Evolutionary conservation across 2,888 invertebrate species (phyloP), one percentile per base, ranked within the genome.

Genomic region (Synergus itoensis): DNA sequence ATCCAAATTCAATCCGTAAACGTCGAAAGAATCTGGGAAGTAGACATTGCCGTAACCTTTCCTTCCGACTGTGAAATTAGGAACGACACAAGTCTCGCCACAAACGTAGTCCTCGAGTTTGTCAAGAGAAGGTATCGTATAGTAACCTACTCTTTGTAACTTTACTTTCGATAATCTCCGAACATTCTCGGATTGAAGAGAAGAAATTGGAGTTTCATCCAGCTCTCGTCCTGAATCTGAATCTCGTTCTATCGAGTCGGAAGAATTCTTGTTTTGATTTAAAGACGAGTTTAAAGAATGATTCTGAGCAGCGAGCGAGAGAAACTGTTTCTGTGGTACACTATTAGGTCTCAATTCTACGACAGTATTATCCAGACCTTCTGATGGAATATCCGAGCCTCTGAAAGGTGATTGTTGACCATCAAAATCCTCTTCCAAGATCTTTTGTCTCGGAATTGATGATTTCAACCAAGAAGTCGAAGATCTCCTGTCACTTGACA

Each of bases 11-110:
- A 99, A 91, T 3, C 96, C 96, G 1, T 96, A 94, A 4, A 99
- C 96, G 89, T 99, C 96, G 73, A 84, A 95, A 76, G 95, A 94
- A 77, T 97, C 97, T 76, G 96, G 95, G 89, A 96, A 99, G 91
- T 94, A 96, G 0, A 99, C 96, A 90, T 97, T 98, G 4, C 99
- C 99, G 91, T 98, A 99, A 84, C 97, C 97, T 85, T 95, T 94
- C 11, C 99, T 95, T 0, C 98, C 99, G 79, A 99, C 94, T 0
- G 98, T 97, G 82, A 99, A 96, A 85, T 97, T 96, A 8, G 97
- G 96, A 0, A 99, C 96, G 16, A 96, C 92, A 90, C 98, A 98
- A 3, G 95, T 94, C 0, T 97, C 96, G 7, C 96, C 94, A 0
- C 95, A 94, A 63, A 96, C 93, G 90, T 95, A 95, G 0, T 94